Evolutionary conservation across 2,888 invertebrate species (phyloP).

Genomic region (Epistrophe eligans): DNA sequence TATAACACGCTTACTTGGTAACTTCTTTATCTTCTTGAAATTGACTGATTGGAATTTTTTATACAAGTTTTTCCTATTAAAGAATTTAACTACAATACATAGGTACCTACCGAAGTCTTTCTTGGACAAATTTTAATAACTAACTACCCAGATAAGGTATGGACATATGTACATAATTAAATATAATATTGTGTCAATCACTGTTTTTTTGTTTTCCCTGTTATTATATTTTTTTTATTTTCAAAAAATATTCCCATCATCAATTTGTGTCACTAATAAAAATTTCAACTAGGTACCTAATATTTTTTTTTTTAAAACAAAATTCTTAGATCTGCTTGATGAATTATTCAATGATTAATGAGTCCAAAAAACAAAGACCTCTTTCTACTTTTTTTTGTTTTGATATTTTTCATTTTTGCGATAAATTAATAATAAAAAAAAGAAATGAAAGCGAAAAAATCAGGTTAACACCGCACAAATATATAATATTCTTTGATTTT

Average conservation of each 20-base stretch:
- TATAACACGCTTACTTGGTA: too few relatives aligned
- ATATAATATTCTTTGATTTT: constrained; percentile 22
- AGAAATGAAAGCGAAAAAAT: constrained; percentile 35
- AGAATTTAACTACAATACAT: too few relatives aligned
- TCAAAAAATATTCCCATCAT: neutral
- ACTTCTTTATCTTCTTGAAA: too few relatives aligned
- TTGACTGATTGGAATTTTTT: too few relatives aligned
- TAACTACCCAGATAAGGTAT: neutral
- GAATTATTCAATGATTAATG: constrained; percentile 55
- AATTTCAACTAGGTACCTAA: constrained; percentile 18
- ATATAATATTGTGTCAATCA: neutral
- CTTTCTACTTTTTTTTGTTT: neutral
- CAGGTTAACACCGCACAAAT: constrained; percentile 47
- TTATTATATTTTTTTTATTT: neutral
- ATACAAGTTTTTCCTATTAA: too few relatives aligned
- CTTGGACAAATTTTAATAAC: neutral
- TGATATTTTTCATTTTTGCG: constrained; percentile 36
- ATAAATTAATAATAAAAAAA: constrained; percentile 9
- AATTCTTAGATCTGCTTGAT: constrained; percentile 50
- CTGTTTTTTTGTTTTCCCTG: neutral
- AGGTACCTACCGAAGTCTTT: neutral
- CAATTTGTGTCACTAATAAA: constrained; percentile 42
- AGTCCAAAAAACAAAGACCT: constrained; percentile 43
- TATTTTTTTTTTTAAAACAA: constrained; percentile 27
- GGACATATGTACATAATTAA: too few relatives aligned